Conservation (phyloP, 2,113 vertebrate genomes). For the Tiliqua scincoides region DNA sequence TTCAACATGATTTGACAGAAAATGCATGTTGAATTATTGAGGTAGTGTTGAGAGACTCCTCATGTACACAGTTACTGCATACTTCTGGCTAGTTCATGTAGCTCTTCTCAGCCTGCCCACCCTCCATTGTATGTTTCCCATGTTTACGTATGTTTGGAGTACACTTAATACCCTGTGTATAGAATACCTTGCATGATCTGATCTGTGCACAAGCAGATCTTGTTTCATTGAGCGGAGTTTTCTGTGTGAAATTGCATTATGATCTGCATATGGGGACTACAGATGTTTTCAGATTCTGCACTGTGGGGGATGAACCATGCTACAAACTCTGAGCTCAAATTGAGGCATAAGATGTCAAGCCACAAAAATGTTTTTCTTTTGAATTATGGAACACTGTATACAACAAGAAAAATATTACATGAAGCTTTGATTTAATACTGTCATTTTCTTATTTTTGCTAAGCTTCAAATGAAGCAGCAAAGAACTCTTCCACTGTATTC, state of each 20-base stretch:
- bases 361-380: background rate
- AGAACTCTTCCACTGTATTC: slow-evolving; percentile 8
- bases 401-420: background rate
- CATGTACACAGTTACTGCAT: background rate
- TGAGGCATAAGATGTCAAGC: background rate
- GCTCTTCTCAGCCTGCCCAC: too few relatives aligned
- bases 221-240: too few relatives aligned
- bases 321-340: background rate
- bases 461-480: background rate
- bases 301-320: background rate
- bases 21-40: background rate
- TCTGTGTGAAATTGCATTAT: background rate
- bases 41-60: background rate
- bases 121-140: too few relatives aligned
- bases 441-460: slow-evolving; percentile 22
- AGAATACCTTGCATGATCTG: too few relatives aligned
- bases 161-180: too few relatives aligned
- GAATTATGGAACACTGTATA: background rate
- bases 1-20: background rate
- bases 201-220: too few relatives aligned
- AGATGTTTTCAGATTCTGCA: background rate
- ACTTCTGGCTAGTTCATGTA: background rate
- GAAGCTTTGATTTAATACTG: background rate
- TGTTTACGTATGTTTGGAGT: too few relatives aligned
- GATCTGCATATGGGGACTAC: background rate